Conservation (phyloP, 30 jellyfish, hydroid and myxozoan species). For the Catostylus mosaicus region DNA sequence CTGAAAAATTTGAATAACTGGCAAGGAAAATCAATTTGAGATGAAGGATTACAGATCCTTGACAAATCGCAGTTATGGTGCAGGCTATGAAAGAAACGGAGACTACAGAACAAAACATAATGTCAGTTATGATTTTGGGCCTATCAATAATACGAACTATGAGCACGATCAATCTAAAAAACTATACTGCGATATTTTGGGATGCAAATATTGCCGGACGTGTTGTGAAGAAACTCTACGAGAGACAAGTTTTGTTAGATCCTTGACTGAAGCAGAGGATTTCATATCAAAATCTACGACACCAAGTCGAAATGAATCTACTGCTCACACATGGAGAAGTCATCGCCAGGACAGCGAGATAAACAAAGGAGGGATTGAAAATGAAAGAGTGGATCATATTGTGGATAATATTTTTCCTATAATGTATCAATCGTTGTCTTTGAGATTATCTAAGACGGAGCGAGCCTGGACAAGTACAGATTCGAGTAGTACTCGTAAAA, state of each 20-base stretch:
- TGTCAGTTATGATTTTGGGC: slow-evolving; percentile 4
- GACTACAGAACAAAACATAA: neutral
- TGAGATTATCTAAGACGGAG: neutral
- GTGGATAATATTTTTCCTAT: slow-evolving; percentile 9
- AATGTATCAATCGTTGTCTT: slow-evolving; percentile 14
- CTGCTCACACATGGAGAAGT: neutral
- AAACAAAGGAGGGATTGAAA: neutral
- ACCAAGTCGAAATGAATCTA: neutral
- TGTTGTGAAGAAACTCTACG: slow-evolving; percentile 30
- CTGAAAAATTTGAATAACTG: too few species aligned
- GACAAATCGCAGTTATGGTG: neutral
- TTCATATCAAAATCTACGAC: neutral
- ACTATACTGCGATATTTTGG: slow-evolving; percentile 18
- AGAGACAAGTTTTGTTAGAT: neutral
- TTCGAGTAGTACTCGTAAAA: neutral
- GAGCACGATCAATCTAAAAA: neutral
- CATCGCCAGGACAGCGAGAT: neutral
- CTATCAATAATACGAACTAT: neutral
- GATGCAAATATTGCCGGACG: slow-evolving; percentile 11
- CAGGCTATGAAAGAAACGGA: neutral
- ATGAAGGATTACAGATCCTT: neutral
- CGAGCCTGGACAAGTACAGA: neutral
- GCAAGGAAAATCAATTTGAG: too few species aligned
- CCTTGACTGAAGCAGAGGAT: slow-evolving; percentile 14
- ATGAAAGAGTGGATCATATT: neutral